phyloP scores from a whole-genome alignment of 2,797 vertebrate species.

The Pangasius mekongensis region DNA sequence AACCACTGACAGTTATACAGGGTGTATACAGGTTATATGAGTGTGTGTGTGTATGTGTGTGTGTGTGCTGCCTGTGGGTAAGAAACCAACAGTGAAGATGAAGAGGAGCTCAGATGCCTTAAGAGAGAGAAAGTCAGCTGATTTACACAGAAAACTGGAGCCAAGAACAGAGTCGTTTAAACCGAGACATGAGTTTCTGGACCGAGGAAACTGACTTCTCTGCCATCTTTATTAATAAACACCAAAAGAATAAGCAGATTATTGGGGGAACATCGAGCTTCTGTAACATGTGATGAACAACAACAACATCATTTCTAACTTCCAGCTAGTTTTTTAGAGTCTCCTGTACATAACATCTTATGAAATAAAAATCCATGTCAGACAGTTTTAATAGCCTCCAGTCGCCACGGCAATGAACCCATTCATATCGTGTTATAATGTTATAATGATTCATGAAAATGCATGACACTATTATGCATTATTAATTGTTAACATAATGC shows the following conservation, averaged over 20 bases:
- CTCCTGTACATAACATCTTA: not conserved
- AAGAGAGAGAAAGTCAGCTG: not conserved
- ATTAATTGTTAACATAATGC: not conserved
- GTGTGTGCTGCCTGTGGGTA: constrained; percentile 12
- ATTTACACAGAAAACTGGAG: not conserved
- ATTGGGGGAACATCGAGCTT: not conserved
- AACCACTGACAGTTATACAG: not conserved
- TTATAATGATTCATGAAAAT: not conserved
- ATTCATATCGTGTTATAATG: not conserved
- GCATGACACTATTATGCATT: not conserved
- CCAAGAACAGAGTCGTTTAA: not conserved
- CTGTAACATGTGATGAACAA: not conserved
- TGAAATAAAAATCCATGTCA: not conserved
- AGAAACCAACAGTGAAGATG: not conserved
- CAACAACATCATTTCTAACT: not conserved
- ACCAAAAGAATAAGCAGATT: not conserved
- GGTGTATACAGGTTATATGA: no score
- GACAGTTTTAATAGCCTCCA: not conserved
- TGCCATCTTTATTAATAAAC: not conserved
- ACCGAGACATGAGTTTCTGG: not conserved
- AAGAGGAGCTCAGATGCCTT: not conserved
- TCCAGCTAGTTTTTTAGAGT: not conserved
- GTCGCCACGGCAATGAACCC: not conserved
- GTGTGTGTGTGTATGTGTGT: not conserved
- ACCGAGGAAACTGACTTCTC: no score